Base-by-base conservation (phyloP, 2,113 vertebrate genomes). In the Platysternon megacephalum region DNA sequence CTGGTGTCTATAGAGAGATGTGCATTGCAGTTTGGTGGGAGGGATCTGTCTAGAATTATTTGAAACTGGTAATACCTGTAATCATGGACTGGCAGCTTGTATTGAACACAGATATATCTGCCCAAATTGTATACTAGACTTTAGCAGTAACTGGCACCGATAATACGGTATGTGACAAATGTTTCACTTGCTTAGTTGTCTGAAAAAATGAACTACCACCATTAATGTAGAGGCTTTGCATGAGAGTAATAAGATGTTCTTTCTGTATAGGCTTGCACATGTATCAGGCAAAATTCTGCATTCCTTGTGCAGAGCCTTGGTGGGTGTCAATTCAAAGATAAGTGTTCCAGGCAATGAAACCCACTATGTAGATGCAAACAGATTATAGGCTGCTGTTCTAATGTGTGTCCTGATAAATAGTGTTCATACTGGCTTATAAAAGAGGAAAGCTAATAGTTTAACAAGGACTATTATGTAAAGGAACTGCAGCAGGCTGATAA, bases 351-450 rank as follows among this genome's bases (percentile, higher is more conserved):
- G 42, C 29, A 49, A 48, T 78, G 26, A 74, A 7, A 82, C 84
- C 44, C 72, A 11, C 13, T 80, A 26, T 8, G 13, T 82, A 16
- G 32, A 21, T 65, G 39, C 39, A 49, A 84, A 74, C 82, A 93
- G 53, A 8, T 82, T n/a, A 4, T 87, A 46, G 29, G 51, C 12
- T 24, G 83, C 44, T 79, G 11, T 58, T 79, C 72, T 65, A 83
- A 11, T 0, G 0, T 53, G 5, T 61, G 29, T 83, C 61, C 26
- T 32, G 79, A 78, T 28, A 90, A 82, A 83, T 53, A 58, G 0
- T 79, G 13, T 11, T 91, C 14, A 4, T 56, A 4, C n/a, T 87
- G 52, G 32, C 12, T 87, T 87, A 49, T 46, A 35, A n/a, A 89
- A 74, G 58, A n/a, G 74, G 44, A 29, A 78, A 26, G 12, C 79